Conservation (phyloP, 2,797 vertebrate species). For the Neosilurus mollespiculum region DNA sequence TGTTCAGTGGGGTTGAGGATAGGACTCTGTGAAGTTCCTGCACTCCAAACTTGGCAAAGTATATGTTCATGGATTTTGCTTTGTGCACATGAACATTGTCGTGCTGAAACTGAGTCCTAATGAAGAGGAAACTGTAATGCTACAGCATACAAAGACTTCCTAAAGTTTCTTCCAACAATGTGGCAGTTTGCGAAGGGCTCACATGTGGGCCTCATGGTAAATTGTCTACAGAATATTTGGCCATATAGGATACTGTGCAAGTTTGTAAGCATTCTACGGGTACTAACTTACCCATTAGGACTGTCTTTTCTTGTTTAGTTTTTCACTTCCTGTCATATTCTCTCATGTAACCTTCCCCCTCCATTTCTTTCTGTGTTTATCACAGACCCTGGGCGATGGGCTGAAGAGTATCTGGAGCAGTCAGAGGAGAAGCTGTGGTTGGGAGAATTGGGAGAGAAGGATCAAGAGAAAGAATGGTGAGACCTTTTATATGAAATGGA, state of each 20-base stretch:
- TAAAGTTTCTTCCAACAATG: background rate
- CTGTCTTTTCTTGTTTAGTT: background rate
- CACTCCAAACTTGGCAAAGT: no score
- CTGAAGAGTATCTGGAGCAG: constrained; percentile 97
- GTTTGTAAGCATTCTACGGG: background rate
- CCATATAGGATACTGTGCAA: background rate
- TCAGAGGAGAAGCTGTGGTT: constrained; percentile 98
- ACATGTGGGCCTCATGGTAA: no score
- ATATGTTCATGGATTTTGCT: no score
- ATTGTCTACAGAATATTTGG: background rate
- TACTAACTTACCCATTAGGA: background rate
- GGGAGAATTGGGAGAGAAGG: constrained; percentile 86
- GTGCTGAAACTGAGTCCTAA: no score
- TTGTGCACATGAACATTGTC: no score
- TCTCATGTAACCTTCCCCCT: background rate
- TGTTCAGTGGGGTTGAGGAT: no score
- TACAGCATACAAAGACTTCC: no score
- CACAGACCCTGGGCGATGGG: constrained; percentile 91
- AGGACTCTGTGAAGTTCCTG: no score
- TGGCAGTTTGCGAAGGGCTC: background rate
- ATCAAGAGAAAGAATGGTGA: constrained; percentile 84
- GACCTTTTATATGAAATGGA: constrained; percentile 46
- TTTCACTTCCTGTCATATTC: background rate
- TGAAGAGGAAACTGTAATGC: no score
- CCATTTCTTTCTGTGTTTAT: constrained; percentile 10